A percentile compares a stretch with the other conserved stretches of the same genome.
Conservation (phyloP, 2,888 invertebrate species). For the Glyphotaelius pellucidus region DNA sequence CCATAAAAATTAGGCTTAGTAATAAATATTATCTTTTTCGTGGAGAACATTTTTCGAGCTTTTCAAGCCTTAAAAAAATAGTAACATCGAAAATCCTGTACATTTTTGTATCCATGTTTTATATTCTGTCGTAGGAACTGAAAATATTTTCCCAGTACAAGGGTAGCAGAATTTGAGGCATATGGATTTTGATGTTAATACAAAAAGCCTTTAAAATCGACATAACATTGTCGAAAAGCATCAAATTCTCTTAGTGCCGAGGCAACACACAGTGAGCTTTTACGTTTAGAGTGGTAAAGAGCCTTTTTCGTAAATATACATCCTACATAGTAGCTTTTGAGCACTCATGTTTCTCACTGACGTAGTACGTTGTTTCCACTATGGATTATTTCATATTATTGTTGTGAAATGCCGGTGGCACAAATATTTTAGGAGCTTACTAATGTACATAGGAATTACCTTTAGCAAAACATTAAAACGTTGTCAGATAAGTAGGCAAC, state of each 20-base stretch:
- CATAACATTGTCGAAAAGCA: slow-evolving; percentile 16
- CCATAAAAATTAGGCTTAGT: neutral
- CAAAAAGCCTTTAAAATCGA: slow-evolving; percentile 42
- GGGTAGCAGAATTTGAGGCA: slow-evolving; percentile 8
- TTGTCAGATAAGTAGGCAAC: no score
- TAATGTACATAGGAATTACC: no score
- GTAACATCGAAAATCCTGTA: neutral
- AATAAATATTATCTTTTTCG: neutral
- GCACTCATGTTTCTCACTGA: neutral
- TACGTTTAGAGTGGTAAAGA: slow-evolving; percentile 42
- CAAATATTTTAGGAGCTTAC: no score
- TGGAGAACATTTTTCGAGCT: neutral
- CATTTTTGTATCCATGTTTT: neutral
- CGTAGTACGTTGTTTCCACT: no score
- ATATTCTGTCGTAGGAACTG: neutral
- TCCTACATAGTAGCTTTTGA: neutral
- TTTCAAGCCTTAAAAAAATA: neutral
- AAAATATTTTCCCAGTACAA: neutral
- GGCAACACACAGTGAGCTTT: slow-evolving; percentile 51
- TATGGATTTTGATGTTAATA: slow-evolving; percentile 16
- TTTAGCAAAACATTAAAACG: no score
- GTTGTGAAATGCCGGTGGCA: no score
- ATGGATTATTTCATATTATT: no score
- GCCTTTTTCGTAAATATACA: slow-evolving; percentile 20
- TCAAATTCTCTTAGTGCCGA: slow-evolving; percentile 10